Percentiles rank a stretch among this genome's conserved stretches.
These are phyloP conservation scores for Drosophila buzzatii DNA, from an alignment of 2,888 invertebrate genomes.

Conservation along the genomic window DNA sequence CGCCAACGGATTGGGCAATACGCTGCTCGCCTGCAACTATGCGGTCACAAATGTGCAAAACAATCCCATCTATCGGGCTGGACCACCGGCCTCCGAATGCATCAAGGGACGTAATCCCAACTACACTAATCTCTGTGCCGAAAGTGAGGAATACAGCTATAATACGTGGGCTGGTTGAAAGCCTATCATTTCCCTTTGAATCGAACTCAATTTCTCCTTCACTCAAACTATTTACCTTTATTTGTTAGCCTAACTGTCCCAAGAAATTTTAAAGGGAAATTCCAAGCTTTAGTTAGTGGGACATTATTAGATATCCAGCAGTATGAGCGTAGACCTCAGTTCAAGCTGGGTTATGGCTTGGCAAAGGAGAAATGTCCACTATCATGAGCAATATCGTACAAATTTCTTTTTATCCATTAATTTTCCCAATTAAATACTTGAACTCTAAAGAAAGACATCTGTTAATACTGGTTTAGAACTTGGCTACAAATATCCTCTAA, in stretches of 20 bases:
- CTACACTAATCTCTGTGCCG: conserved; percentile 63
- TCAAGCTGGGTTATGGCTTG: too few relatives aligned
- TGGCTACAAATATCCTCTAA: background rate
- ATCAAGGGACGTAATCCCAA: conserved; percentile 53
- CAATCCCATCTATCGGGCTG: conserved; percentile 67
- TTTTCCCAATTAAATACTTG: too few relatives aligned
- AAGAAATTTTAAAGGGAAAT: conserved; percentile 8
- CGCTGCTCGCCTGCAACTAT: conserved; percentile 71
- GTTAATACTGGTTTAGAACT: background rate
- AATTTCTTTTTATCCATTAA: too few relatives aligned
- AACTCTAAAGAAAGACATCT: too few relatives aligned
- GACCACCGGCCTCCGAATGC: conserved; percentile 58
- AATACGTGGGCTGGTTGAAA: conserved; percentile 56
- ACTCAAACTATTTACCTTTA: background rate
- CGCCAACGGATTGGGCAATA: conserved; percentile 40
- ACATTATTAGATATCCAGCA: too few relatives aligned
- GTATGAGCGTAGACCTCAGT: too few relatives aligned
- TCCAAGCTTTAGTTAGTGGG: background rate
- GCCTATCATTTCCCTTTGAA: background rate
- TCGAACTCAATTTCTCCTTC: conserved; percentile 15
- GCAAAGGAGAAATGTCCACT: too few relatives aligned
- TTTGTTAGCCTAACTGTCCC: conserved; percentile 24
- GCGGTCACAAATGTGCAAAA: conserved; percentile 67
- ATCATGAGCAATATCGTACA: background rate
- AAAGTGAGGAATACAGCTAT: conserved; percentile 58